Base-by-base conservation (phyloP, 2,113 vertebrate species). In the Ardeotis arabs region DNA sequence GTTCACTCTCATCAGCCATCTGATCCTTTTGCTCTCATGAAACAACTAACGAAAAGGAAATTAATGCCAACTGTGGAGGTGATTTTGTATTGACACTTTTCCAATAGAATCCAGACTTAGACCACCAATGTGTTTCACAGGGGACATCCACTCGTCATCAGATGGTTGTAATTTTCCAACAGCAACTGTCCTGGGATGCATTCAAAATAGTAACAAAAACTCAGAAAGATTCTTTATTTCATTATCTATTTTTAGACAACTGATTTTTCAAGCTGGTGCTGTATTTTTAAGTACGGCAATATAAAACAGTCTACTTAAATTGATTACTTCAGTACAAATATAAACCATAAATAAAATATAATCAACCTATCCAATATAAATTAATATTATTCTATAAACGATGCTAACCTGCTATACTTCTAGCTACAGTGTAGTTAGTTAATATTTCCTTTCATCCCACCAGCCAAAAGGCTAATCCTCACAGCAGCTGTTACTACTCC, bases 401-500 rank as follows among this genome's bases (percentile, higher is more conserved):
- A 44, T 58, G 31, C 69, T 87, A 94, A 95, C 80, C 73, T 87
- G 68, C 67, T 94, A 37, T 66, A 95, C 84, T 90, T 91, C 83
- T 44, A 94, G 85, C 84, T 94, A 69, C 33, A 69, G 17, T 67
- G 70, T 31, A 72, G 68, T 73, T 86, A 88, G 69, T 69, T 90
- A 78, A 70, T 93, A 97, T 94, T 96, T 88, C 78, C 84, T 94
- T 97, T 97, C 95, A 77, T 90, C 89, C 86, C 60, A 85, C 39
- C 73, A 87, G 87, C 84, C 94, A 96, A 95, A 95, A 98, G 90
- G 90, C 95, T 97, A 98, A 97, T 97, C 94, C 92, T 97, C 89
- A 62, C 64, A 95, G 92, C 97, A 98, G 97, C 97, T 97, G 96
- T 98, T 98, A 95, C 94, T 92, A 95, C 96, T 97, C 96, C 87